phyloP scores from a whole-genome alignment of 2,888 invertebrate species.

The Phytoseiulus persimilis region DNA sequence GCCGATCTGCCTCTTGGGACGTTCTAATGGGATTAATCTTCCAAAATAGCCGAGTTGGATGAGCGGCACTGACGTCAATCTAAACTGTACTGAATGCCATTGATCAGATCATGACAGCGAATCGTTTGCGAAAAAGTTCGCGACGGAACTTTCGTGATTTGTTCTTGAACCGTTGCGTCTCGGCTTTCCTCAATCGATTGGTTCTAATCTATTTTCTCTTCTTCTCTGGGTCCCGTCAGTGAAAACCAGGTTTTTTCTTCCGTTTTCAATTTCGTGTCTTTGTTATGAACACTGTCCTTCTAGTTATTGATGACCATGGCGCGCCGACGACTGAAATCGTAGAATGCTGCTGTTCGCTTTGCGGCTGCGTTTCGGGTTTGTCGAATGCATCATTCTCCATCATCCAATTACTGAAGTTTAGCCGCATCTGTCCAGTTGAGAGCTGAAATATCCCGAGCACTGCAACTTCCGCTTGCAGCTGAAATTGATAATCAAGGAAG shows the following conservation, averaged over 20 bases:
- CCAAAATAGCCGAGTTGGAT: background rate
- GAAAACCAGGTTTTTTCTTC: background rate
- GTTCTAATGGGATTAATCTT: background rate
- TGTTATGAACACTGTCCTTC: background rate
- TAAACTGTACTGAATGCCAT: background rate
- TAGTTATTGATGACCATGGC: background rate
- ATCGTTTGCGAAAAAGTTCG: background rate
- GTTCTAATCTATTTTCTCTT: background rate
- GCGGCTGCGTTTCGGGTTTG: background rate
- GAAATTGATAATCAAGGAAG: background rate
- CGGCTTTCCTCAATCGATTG: background rate
- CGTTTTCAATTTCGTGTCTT: background rate
- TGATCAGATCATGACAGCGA: background rate
- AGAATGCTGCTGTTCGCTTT: background rate
- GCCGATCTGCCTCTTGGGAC: too few species aligned
- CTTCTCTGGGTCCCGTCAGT: background rate
- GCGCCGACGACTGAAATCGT: background rate
- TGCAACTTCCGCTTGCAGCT: background rate
- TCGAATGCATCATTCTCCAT: slow-evolving; percentile 5
- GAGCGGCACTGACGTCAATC: background rate
- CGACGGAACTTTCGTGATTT: background rate
- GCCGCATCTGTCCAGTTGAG: background rate
- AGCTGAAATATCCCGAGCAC: background rate
- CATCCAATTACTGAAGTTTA: slow-evolving; percentile 5
- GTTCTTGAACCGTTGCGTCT: background rate